Percentiles rank a stretch among this genome's conserved stretches.
Conservation (phyloP, 2,888 invertebrate species). For the Eubasilissa splendida region DNA sequence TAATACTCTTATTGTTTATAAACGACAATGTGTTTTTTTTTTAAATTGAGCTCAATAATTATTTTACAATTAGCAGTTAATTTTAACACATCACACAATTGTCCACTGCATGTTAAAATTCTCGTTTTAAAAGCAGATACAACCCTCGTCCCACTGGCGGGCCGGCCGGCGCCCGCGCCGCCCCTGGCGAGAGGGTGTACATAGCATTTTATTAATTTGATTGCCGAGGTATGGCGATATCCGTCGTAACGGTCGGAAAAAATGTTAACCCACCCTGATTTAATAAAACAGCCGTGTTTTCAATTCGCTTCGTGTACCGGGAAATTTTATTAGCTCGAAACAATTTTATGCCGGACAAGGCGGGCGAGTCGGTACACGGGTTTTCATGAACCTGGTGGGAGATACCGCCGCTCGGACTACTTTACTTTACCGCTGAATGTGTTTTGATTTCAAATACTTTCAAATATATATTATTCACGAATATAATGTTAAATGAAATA, state of each 20-base stretch:
- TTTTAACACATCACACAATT: too few relatives aligned
- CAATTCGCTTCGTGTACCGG: constrained; percentile 18
- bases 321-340: constrained; percentile 18
- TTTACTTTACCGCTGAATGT: too few relatives aligned
- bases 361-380: not conserved
- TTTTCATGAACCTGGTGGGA: too few relatives aligned
- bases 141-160: not conserved
- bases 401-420: too few relatives aligned
- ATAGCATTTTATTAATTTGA: constrained; percentile 32
- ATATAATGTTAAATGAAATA: too few relatives aligned
- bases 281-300: constrained; percentile 31
- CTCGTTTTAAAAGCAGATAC: not conserved
- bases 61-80: too few relatives aligned
- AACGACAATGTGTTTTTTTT: too few relatives aligned
- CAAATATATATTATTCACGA: too few relatives aligned
- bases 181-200: not conserved
- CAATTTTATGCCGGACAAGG: constrained; percentile 1
- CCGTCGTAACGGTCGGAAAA: constrained; percentile 16
- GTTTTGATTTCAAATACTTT: too few relatives aligned
- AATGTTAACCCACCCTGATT: constrained; percentile 21
- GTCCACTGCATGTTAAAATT: too few relatives aligned
- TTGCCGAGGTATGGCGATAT: constrained; percentile 32
- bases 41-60: too few relatives aligned
- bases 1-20: too few relatives aligned
- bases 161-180: not conserved